Evolutionary conservation across 1,140 invertebrate genomes (phyloP).

Genomic region (Pogonomyrmex barbatus): DNA sequence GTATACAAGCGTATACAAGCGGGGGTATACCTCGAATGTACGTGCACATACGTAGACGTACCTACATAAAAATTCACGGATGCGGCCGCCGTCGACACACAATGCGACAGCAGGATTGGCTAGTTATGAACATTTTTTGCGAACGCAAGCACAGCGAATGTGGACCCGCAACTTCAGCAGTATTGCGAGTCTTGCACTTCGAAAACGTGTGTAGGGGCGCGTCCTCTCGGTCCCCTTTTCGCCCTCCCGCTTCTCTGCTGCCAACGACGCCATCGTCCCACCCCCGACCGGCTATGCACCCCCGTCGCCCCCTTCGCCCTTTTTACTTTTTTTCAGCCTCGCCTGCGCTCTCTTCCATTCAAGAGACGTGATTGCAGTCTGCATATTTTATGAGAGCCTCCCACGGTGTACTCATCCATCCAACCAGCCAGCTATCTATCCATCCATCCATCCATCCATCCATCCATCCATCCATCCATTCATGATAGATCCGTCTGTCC

Average conservation of each 20-base stretch:
- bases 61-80: conserved; percentile 34
- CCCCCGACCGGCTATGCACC: conserved; percentile 50
- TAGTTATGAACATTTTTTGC: conserved; percentile 80
- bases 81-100: conserved; percentile 6
- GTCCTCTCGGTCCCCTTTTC: conserved; percentile 27
- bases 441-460: conserved; percentile 12
- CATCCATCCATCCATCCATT: conserved; percentile 39
- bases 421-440: conserved; percentile 22
- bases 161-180: conserved; percentile 71
- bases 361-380: conserved; percentile 76
- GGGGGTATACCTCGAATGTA: not conserved
- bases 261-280: conserved; percentile 54
- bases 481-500: conserved; percentile 52
- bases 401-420: conserved; percentile 37
- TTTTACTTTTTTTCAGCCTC: conserved; percentile 51
- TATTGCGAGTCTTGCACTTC: conserved; percentile 68
- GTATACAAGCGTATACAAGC: too few relatives aligned
- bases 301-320: conserved; percentile 30
- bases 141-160: conserved; percentile 64
- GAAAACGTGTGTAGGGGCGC: conserved; percentile 63
- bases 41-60: not conserved
- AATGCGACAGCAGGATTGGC: conserved; percentile 64
- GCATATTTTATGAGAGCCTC: conserved; percentile 77
- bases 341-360: conserved; percentile 68
- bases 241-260: conserved; percentile 36